Evolutionary conservation across 2,888 invertebrate genomes (phyloP), one percentile per base, ranked within the genome.

Genomic region (Shargacucullia verbasci): DNA sequence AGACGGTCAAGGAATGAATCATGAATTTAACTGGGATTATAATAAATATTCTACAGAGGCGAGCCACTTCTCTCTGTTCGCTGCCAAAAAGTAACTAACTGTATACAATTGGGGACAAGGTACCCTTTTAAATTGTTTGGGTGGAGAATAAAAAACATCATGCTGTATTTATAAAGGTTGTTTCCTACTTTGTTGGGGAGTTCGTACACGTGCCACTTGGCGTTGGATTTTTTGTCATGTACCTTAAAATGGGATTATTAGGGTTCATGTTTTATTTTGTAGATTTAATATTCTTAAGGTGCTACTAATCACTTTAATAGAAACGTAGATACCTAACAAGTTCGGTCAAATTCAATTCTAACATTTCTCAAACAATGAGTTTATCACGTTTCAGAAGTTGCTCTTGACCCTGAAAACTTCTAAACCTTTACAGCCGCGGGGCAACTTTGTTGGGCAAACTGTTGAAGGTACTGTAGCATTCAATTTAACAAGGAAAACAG

Each of bases 1-100:
- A 66, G 29, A 68, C 68, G 73, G 68, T 73, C 68, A 69, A 68
- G 68, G 68, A 53, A 9, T 37, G 37, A 60, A 49, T 49, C 27
- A 25, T 50, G 38, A 35, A 50, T 48, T 56, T 43, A 25, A 9
- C 55, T 53, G 73, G 71, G 66, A 60, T 67, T 34, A 56, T 20
- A 20, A 20, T 20, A 20, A 20, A 20, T 72, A 55, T 53, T 52
- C 40, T 31, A 45, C 46, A 60, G 49, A 69, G 68, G 68, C 53
- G 0, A 72, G 49, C 68, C 20, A 20, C 61, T 67, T 72, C 38
- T 11, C 31, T 45, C 27, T 27, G 20, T n/a, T 20, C 15, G 7
- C 12, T 35, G 13, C 37, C 46, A 40, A 60, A 59, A 64, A 41
- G 37, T 20, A n/a, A n/a, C n/a, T n/a, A n/a, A 29, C 6, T 40